Evolutionary conservation across 2,113 vertebrate genomes (phyloP).

Genomic region (Hyperopisus bebe): DNA sequence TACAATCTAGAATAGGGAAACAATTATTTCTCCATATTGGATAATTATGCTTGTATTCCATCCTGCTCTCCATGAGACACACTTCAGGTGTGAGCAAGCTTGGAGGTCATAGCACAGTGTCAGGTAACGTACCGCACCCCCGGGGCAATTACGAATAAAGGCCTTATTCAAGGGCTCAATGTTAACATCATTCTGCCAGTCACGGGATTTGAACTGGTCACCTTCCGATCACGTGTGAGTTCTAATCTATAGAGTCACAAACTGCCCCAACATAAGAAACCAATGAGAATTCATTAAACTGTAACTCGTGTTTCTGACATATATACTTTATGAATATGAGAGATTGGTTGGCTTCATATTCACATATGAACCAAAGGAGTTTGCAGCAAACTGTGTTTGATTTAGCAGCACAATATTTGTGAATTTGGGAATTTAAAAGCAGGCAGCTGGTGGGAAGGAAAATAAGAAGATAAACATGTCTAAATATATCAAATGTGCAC

Average conservation of each 20-base stretch:
- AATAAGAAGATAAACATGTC: neutral
- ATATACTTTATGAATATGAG: neutral
- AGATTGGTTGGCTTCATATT: neutral
- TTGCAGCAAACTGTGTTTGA: neutral
- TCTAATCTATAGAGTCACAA: neutral
- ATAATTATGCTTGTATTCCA: neutral
- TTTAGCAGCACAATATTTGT: neutral
- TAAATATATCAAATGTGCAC: neutral
- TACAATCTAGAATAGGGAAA: neutral
- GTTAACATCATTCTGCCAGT: neutral
- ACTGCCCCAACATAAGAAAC: neutral
- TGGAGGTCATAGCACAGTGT: neutral
- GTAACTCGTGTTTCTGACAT: neutral
- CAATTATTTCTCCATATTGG: neutral
- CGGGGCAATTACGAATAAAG: neutral
- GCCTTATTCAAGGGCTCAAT: neutral
- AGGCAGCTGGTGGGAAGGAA: neutral
- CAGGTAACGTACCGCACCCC: neutral
- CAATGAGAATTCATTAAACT: neutral
- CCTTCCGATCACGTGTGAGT: neutral
- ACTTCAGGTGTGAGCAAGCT: neutral
- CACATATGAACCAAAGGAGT: neutral
- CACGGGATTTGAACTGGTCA: neutral
- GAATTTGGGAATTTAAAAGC: neutral
- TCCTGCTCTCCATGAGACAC: neutral